Percentiles rank a stretch among this genome's conserved stretches.
phyloP scores from a whole-genome alignment of 2,888 invertebrate genomes.

The Thera obeliscata region DNA sequence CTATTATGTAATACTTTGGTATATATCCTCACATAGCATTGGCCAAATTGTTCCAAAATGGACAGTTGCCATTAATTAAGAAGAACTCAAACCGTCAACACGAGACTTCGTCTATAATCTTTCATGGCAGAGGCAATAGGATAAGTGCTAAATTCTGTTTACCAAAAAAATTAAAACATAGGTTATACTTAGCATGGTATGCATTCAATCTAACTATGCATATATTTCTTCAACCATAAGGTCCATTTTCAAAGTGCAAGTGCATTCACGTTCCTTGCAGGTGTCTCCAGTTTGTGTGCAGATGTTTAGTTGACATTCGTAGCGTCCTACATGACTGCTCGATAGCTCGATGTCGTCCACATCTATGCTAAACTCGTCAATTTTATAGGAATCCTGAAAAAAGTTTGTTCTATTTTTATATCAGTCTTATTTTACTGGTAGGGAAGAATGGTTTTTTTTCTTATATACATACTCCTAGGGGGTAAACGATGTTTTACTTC shows the following conservation, averaged over 20 bases:
- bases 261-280: constrained; percentile 49
- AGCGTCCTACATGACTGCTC: constrained; percentile 54
- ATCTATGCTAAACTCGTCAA: constrained; percentile 53
- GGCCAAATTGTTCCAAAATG: too few relatives aligned
- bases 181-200: constrained; percentile 11
- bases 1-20: too few relatives aligned
- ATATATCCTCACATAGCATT: too few relatives aligned
- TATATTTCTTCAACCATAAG: constrained; percentile 49
- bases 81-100: not conserved
- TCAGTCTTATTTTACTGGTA: too few relatives aligned
- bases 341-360: constrained; percentile 55
- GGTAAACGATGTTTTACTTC: too few relatives aligned
- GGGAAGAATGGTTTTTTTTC: too few relatives aligned
- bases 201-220: constrained; percentile 2
- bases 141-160: not conserved
- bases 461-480: too few relatives aligned
- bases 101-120: not conserved
- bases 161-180: not conserved
- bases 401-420: not conserved
- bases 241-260: constrained; percentile 54
- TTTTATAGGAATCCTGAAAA: constrained; percentile 53
- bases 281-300: constrained; percentile 48
- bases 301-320: constrained; percentile 52
- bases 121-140: not conserved
- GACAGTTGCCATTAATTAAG: too few relatives aligned